Evolutionary conservation across 2,113 vertebrate species (phyloP).

Genomic region (Hiodon tergisus): DNA sequence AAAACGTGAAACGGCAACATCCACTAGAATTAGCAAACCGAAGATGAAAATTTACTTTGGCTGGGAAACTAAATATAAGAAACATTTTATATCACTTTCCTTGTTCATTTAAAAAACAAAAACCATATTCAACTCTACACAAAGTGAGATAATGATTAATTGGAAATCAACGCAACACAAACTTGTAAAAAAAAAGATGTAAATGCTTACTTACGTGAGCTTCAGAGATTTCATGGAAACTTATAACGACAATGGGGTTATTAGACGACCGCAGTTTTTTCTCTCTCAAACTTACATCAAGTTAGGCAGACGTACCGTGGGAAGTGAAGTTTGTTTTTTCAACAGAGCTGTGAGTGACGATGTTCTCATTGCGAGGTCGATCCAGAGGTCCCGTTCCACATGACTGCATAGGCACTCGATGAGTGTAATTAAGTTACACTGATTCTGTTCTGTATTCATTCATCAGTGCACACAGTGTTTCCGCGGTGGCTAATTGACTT

Average conservation of each 20-base stretch:
- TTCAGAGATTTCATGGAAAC: neutral
- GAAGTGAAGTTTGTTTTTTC: conserved; percentile 5
- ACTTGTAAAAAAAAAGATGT: neutral
- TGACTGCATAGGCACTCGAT: conserved; percentile 23
- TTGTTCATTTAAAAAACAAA: too few species aligned
- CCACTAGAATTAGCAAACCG: too few species aligned
- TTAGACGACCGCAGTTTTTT: neutral
- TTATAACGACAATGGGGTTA: neutral
- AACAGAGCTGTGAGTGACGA: conserved; percentile 12
- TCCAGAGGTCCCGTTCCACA: conserved; percentile 30
- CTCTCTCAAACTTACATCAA: neutral
- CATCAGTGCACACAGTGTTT: conserved; percentile 23
- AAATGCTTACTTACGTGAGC: neutral
- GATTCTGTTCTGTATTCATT: conserved; percentile 23
- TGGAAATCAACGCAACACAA: neutral
- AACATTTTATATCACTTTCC: too few species aligned
- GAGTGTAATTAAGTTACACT: conserved; percentile 36
- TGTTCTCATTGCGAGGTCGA: conserved; percentile 27
- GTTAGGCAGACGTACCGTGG: neutral
- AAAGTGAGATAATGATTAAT: neutral
- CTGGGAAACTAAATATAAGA: too few species aligned
- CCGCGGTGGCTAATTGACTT: conserved; percentile 26
- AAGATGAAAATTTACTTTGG: too few species aligned
- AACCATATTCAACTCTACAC: neutral
- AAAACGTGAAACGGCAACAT: too few species aligned